Evolutionary conservation across 30 jellyfish, hydroid and myxozoan genomes (phyloP), one percentile per base, ranked within the genome.

Genomic region (Pelagia noctiluca): DNA sequence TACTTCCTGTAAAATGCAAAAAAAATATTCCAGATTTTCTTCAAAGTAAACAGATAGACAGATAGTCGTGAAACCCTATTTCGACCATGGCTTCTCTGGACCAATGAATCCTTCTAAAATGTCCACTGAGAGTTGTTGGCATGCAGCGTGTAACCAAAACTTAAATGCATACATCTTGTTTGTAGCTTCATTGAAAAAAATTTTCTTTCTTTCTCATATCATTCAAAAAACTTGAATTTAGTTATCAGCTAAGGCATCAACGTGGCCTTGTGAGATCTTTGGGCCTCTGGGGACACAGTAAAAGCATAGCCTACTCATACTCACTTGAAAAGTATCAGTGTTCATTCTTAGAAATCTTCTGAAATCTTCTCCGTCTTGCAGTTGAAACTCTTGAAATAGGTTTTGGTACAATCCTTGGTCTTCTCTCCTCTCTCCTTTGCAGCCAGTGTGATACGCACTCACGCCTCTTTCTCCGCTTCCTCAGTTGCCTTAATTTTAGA

Each of bases 281-380:
- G 57, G 57, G 57, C 57, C 16, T 42, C 57, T 42, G 8, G 57
- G 12, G 8, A 42, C 57, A 42, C 12, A 42, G 16, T 42, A 42
- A 42, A 42, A 16, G n/a, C n/a, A n/a, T n/a, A n/a, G n/a, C n/a
- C n/a, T n/a, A n/a, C n/a, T n/a, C 57, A 42, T 42, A 42, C 57
- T 42, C 57, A 42, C 57, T 42, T 42, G 57, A 42, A 42, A 42
- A 42, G 57, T 42, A 42, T 42, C 57, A 8, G 57, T 42, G 57
- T 42, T 42, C 57, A 42, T 42, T 16, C 57, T 42, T 42, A 42
- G 16, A 16, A 42, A 42, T 42, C 57, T 42, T 16, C 57, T 42
- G 16, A 42, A 42, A 16, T 42, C 57, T 42, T 42, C 57, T 5
- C 57, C 16, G 57, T 42, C 57, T 42, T 42, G 57, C 57, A 42